A percentile compares a stretch with the other conserved stretches of the same genome.
These are phyloP conservation scores for Phlogophora meticulosa DNA, from an alignment of 2,888 invertebrate genomes.

Conservation along the genomic window DNA sequence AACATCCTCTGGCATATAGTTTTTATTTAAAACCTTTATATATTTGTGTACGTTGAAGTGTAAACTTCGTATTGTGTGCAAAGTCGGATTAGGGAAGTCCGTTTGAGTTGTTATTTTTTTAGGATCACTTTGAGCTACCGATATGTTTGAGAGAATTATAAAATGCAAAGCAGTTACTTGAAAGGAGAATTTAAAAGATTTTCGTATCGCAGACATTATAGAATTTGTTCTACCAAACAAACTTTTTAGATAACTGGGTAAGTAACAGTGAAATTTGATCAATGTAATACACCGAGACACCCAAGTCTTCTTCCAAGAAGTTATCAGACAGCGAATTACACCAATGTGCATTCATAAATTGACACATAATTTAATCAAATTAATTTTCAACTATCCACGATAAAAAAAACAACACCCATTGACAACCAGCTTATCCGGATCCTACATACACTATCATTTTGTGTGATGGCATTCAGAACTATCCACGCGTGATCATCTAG, in stretches of 20 bases:
- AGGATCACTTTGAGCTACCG: constrained; percentile 70
- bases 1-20: constrained; percentile 72
- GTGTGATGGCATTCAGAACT: constrained; percentile 63
- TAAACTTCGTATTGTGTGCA: constrained; percentile 81
- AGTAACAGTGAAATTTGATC: background rate
- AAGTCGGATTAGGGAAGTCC: constrained; percentile 77
- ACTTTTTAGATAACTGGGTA: background rate
- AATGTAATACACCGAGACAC: background rate
- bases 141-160: constrained; percentile 28
- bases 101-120: constrained; percentile 58
- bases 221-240: background rate
- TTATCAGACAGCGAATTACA: too few relatives aligned
- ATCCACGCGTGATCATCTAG: constrained; percentile 75
- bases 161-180: background rate
- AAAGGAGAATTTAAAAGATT: background rate
- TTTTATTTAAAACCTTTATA: constrained; percentile 64
- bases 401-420: constrained; percentile 20
- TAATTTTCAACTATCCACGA: background rate
- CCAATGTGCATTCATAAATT: too few relatives aligned
- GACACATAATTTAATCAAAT: constrained; percentile 12
- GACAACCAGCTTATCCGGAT: constrained; percentile 40
- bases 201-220: background rate
- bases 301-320: background rate
- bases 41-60: constrained; percentile 79
- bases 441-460: constrained; percentile 65